Evolutionary conservation across 2,888 invertebrate genomes (phyloP), one percentile per base, ranked within the genome.

Genomic region (Erebia palarica): DNA sequence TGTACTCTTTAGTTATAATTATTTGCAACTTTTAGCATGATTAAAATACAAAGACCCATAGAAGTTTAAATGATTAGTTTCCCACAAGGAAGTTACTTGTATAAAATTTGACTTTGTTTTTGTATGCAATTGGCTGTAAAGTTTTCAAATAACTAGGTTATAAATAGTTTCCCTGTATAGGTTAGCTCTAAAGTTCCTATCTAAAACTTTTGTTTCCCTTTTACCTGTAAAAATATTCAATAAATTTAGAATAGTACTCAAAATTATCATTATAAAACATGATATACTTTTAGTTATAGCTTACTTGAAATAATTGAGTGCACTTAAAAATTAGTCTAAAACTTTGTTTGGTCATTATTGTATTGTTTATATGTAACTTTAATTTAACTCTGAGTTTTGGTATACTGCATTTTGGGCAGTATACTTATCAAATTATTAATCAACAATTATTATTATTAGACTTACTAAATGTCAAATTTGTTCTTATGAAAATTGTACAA

Each of bases 91-190:
- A 27, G 11, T n/a, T 44, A 60, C n/a, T 60, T 36, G 36, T 36
- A 36, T 36, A 7, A 5, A 60, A 14, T n/a, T 60, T 60, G n/a
- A 8, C 10, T 27, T 27, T 42, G 10, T 9, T 44, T 8, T 44
- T 61, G 42, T 44, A 44, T 16, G 10, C 7, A 5, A 14, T 60
- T 60, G 44, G 4, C 16, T 36, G 60, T 42, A 42, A 14, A 60
- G 36, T 60, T 60, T 27, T 36, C n/a, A 5, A 10, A n/a, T n/a
- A 8, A 36, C 65, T 63, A 72, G 72, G 72, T 72, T 72, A 72
- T 69, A 72, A 72, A 72, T 64, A 69, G 58, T 66, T 63, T 67
- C 57, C 61, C 65, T 60, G 65, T 44, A 14, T n/a, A n/a, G 61
- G 66, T 61, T 47, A 58, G 49, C 16, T 51, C 11, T n/a, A 65